Evolutionary conservation across 1,140 invertebrate species (phyloP), one percentile per base, ranked within the genome.

Genomic region (Pararge aegeria): DNA sequence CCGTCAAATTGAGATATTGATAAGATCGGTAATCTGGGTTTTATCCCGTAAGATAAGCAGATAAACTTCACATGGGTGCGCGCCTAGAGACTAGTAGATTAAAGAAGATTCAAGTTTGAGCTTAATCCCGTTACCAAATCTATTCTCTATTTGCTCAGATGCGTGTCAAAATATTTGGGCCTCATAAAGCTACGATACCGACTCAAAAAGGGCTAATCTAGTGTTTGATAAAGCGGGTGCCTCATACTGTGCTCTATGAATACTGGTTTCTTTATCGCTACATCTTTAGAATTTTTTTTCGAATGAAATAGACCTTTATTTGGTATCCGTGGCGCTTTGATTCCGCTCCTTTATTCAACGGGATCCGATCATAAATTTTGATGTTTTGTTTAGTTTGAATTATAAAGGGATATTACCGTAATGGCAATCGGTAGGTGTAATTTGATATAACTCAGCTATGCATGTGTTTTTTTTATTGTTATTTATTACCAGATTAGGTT

Each of bases 161-260:
- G 65, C 74, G 75, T 83, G 82, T 89, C 83, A 87, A 75, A 89
- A 89, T 83, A 89, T 88, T 88, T 86, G 76, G 76, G 54, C 70
- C 64, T 29, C 73, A 78, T 71, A 70, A 86, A 79, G 73, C 51
- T 75, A 69, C 67, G 55, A 66, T 75, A 59, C 73, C 75, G 75
- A 70, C 80, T 70, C 70, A 58, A 63, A 77, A 74, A 75, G 61
- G 64, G 59, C 73, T 89, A 89, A 87, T 85, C 82, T 75, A 61
- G 46, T 87, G 80, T 87, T 80, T 89, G 83, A 85, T 86, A 89
- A 89, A 89, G 74, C 84, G 81, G 83, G 80, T 80, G 78, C 80
- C 75, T 80, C 75, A 73, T 77, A 75, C 79, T 73, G 71, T 77
- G 73, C 71, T 66, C 63, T 74, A 78, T 82, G 83, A 87, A 84